Evolutionary conservation across 2,888 invertebrate species (phyloP).

Genomic region (Scaptomyza flava): DNA sequence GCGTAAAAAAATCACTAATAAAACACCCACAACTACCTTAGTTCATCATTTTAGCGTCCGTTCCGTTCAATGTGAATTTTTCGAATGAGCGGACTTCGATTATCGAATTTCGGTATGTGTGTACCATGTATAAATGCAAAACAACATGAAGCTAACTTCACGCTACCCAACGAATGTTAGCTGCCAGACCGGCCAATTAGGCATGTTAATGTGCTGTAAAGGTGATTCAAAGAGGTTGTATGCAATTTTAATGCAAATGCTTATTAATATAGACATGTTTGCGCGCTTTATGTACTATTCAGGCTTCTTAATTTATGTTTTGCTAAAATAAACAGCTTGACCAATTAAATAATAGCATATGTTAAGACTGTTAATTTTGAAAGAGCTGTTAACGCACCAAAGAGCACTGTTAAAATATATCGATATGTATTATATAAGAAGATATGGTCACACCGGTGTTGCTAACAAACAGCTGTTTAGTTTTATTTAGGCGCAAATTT

Average conservation of each 20-base stretch:
- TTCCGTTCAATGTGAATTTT: slow-evolving; percentile 47
- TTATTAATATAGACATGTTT: background rate
- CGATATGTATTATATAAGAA: slow-evolving; percentile 18
- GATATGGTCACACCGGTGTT: slow-evolving; percentile 21
- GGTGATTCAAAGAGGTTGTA: background rate
- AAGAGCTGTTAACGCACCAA: slow-evolving; percentile 15
- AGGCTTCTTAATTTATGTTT: background rate
- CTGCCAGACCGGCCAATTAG: slow-evolving; percentile 2
- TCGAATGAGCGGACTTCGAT: slow-evolving; percentile 46
- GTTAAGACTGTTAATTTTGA: slow-evolving; percentile 1
- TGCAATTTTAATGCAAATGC: background rate
- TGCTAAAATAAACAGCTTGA: background rate
- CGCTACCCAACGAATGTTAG: slow-evolving; percentile 4
- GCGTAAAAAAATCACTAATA: slow-evolving; percentile 59
- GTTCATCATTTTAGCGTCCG: slow-evolving; percentile 42
- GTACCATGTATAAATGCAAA: slow-evolving; percentile 2
- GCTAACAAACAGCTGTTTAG: slow-evolving; percentile 19
- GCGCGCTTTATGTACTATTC: background rate
- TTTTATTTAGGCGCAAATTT: slow-evolving; percentile 24
- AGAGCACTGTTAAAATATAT: slow-evolving; percentile 6
- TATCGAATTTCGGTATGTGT: slow-evolving; percentile 20
- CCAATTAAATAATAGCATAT: background rate
- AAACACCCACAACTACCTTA: slow-evolving; percentile 46
- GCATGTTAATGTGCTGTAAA: background rate
- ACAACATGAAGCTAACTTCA: slow-evolving; percentile 17